Conservation (phyloP, 2,113 vertebrate species). For the Orientallactaga bullata region DNA sequence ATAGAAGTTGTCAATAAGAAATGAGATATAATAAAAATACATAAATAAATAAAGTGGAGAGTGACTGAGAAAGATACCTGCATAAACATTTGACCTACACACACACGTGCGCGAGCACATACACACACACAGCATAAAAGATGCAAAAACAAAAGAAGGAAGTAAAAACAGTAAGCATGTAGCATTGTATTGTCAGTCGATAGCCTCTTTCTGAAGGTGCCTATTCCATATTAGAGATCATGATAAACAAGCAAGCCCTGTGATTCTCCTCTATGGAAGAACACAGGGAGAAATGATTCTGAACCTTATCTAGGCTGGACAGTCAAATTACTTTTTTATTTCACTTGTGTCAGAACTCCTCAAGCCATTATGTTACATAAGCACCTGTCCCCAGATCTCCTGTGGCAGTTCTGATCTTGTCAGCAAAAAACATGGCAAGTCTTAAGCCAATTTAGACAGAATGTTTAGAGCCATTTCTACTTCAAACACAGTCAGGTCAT, state of each 20-base stretch:
- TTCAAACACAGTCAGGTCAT: neutral
- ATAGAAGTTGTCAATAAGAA: no score
- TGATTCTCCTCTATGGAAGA: neutral
- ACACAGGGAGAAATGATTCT: neutral
- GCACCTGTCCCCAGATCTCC: neutral
- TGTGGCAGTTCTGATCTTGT: neutral
- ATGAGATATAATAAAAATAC: no score
- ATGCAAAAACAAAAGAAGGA: no score
- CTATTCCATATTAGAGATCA: neutral
- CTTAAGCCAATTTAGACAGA: neutral
- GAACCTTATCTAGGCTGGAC: neutral
- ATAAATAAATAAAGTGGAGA: no score
- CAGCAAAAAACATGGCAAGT: neutral
- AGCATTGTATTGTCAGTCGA: neutral
- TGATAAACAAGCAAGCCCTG: neutral
- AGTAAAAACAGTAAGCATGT: no score
- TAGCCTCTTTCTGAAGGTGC: neutral
- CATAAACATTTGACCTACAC: no score
- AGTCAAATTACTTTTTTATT: neutral
- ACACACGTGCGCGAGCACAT: no score
- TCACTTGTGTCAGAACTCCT: neutral
- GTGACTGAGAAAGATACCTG: no score
- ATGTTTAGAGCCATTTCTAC: neutral
- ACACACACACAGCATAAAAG: no score
- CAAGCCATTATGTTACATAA: neutral